Conservation (phyloP, 1,140 invertebrate species). For the Tetraneura akinire region DNA sequence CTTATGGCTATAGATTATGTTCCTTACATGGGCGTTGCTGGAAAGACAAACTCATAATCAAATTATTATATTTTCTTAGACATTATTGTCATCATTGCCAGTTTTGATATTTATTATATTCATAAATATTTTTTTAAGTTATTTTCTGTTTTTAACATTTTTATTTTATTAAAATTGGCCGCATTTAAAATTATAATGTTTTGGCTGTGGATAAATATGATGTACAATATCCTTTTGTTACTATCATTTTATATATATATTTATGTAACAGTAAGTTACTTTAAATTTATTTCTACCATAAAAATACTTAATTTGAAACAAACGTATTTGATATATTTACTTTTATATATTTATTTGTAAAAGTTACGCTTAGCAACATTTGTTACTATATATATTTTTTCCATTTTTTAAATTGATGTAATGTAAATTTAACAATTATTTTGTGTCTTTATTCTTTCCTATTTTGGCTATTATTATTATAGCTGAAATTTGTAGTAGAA, state of each 20-base stretch:
- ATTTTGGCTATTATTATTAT: neutral
- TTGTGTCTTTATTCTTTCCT: neutral
- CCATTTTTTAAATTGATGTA: neutral
- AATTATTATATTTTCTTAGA: neutral
- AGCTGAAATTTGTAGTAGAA: constrained; percentile 7
- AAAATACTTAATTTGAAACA: neutral
- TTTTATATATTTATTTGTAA: no score
- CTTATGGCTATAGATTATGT: constrained; percentile 96
- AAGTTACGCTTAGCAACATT: neutral
- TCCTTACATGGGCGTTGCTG: constrained; percentile 71
- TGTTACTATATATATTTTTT: neutral
- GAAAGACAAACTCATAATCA: constrained; percentile 15
- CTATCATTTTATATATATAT: constrained; percentile 29
- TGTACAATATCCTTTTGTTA: constrained; percentile 31
- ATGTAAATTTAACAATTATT: neutral
- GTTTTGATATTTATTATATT: neutral
- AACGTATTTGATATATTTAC: no score
- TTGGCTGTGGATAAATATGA: neutral
- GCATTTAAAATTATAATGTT: neutral
- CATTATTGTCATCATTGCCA: neutral
- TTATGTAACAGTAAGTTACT: neutral
- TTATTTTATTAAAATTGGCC: neutral
- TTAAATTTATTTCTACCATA: neutral
- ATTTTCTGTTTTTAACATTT: constrained; percentile 1
- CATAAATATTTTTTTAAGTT: constrained; percentile 12